Base-by-base conservation (phyloP, 2,113 vertebrate species). In the Orcinus orca region DNA sequence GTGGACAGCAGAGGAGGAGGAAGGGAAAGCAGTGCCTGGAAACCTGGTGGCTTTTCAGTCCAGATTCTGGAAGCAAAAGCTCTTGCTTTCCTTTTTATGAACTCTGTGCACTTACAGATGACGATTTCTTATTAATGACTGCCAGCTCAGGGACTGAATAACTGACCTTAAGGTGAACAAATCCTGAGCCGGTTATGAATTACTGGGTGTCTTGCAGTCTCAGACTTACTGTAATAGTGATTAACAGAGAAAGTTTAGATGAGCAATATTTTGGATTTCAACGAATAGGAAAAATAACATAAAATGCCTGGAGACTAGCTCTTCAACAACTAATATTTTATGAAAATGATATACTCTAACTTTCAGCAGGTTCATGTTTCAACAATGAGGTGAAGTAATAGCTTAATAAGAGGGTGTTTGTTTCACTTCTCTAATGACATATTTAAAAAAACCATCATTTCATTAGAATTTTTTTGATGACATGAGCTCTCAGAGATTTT, bases 251-350 rank as follows among this genome's bases (percentile, higher is more conserved):
- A 93, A 74, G 90, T 95, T 96, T 80, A 86, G 92, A 95, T 92
- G 95, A 97, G 77, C 91, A 97, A 90, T 82, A 76, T 65, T 92
- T 97, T 97, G 94, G 81, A 97, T 82, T 83, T 93, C 68, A 97
- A 84, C 60, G 50, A 87, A 95, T 20, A 95, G 92, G 94, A 71
- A 93, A 93, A 89, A 44, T 71, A 90, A 79, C 0, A 6, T 29
- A 44, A 62, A 53, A 82, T 68, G 93, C 94, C 29, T 93, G 82
- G 88, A 95, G 50, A 95, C 82, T 47, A 92, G 70, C 50, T 86
- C 88, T 82, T 92, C 85, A 74, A 88, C 81, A 93, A 96, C 62
- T 81, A 94, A 70, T 95, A 87, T 73, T 97, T 97, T 90, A 86
- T 83, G 88, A 94, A 96, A 94, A 88, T 76, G 80, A 93, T 88